Base-by-base conservation (phyloP, 2,888 invertebrate species). In the Pardosa pseudoannulata region DNA sequence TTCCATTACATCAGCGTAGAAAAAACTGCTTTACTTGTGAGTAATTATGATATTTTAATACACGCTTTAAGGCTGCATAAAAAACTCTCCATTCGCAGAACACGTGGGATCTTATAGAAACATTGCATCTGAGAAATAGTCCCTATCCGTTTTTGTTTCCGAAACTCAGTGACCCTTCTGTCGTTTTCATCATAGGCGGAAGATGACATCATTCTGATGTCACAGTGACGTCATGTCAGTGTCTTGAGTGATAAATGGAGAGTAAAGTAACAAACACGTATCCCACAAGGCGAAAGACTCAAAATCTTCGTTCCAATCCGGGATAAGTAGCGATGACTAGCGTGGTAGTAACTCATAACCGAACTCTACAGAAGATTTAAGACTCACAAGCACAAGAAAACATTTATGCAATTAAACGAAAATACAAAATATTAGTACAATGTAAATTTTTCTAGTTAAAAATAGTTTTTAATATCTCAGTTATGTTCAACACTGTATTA, bases 151-250 rank as follows among this genome's bases (percentile, higher is more conserved):
- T 7, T 16, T 2, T 16, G 11, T 46, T 46, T 46, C 13, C 11
- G 46, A 46, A 46, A 46, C 46, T 7, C 16, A 46, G 46, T 79
- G 79, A 80, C 68, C 73, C 79, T 72, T 72, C 64, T 56, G 16
- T 46, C 32, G 36, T 64, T 71, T 28, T 46, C 46, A 39, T 67
- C 23, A 23, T 23, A 50, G 62, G 23, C 50, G 68, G 74, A 68
- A 68, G 76, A 72, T 83, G 83, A 83, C 83, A 76, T 62, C 71
- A 78, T 13, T 2, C 28, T 76, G 78, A 76, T 71, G 83, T 72
- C 78, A 78, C 41, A 36, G 39, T 78, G 71, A 78, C 83, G 76
- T 83, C 83, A 83, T 78, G 56, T 36, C 36, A 65, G 56, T 68
- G 64, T 82, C 75, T 74, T 64, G 71, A 75, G 72, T 78, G 82